phyloP scores from a whole-genome alignment of 2,888 invertebrate species.

The Aspidiotus destructor region DNA sequence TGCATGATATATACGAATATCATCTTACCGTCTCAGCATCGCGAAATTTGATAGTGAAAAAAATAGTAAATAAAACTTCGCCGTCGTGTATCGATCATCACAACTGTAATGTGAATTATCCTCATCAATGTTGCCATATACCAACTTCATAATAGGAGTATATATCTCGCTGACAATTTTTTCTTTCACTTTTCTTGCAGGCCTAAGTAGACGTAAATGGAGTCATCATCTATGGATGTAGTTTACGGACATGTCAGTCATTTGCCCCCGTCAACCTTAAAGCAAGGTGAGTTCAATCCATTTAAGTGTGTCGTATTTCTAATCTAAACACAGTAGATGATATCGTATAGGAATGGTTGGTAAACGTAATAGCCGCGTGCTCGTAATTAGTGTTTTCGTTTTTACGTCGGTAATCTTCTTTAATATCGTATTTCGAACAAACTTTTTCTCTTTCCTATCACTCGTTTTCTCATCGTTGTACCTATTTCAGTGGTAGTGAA shows the following conservation, averaged over 20 bases:
- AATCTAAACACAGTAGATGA: neutral
- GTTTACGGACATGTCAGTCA: constrained; percentile 33
- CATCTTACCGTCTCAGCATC: no score
- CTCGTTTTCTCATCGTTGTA: no score
- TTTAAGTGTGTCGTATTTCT: neutral
- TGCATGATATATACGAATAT: no score
- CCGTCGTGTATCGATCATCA: no score
- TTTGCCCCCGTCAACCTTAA: constrained; percentile 32
- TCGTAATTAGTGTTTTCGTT: constrained; percentile 2
- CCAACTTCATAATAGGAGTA: no score
- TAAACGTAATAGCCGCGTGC: neutral
- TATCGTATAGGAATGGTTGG: neutral
- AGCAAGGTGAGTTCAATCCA: constrained; percentile 29
- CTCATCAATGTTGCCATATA: no score
- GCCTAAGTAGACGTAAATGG: constrained; percentile 23
- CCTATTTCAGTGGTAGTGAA: no score
- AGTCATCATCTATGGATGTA: constrained; percentile 30
- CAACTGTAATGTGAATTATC: no score
- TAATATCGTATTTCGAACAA: neutral
- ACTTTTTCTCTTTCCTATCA: no score
- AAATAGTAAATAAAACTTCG: no score
- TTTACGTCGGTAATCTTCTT: neutral
- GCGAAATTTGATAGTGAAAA: no score
- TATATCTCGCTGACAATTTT: neutral
- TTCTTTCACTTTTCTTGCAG: neutral